phyloP scores from a whole-genome alignment of 2,113 vertebrate genomes.

The Cyprinodon tularosa region DNA sequence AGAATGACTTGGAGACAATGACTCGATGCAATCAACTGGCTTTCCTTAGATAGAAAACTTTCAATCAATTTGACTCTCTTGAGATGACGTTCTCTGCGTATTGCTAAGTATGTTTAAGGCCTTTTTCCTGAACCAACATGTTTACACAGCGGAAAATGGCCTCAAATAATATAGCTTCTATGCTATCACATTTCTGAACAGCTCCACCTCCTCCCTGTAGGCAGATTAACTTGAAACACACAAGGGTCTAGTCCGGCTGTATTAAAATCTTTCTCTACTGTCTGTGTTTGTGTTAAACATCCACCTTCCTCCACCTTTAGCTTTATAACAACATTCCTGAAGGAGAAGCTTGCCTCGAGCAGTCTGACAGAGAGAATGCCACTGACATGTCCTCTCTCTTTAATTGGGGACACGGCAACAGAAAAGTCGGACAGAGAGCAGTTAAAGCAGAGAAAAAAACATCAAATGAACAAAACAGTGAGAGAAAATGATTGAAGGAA shows the following conservation, averaged over 20 bases:
- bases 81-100: too few relatives aligned
- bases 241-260: slow-evolving; percentile 13
- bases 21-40: too few relatives aligned
- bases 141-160: too few relatives aligned
- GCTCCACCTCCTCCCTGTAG: not conserved
- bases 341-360: slow-evolving; percentile 54
- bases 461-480: slow-evolving; percentile 40
- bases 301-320: slow-evolving; percentile 50
- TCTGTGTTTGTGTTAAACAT: slow-evolving; percentile 54
- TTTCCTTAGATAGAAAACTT: too few relatives aligned
- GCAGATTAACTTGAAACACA: slow-evolving; percentile 7
- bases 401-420: slow-evolving; percentile 63
- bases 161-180: not conserved
- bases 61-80: too few relatives aligned
- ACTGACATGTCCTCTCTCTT: slow-evolving; percentile 48
- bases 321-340: slow-evolving; percentile 46
- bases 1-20: too few relatives aligned
- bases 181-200: not conserved
- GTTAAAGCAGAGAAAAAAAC: slow-evolving; percentile 26
- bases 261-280: slow-evolving; percentile 28
- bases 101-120: too few relatives aligned
- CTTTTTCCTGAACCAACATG: too few relatives aligned
- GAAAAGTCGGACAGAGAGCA: slow-evolving; percentile 26
- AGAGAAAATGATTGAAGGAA: slow-evolving; percentile 14
- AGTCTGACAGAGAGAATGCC: slow-evolving; percentile 37